These are phyloP conservation scores for Buceros bicornis DNA, from an alignment of 2,797 vertebrate genomes.

Conservation along the genomic window DNA sequence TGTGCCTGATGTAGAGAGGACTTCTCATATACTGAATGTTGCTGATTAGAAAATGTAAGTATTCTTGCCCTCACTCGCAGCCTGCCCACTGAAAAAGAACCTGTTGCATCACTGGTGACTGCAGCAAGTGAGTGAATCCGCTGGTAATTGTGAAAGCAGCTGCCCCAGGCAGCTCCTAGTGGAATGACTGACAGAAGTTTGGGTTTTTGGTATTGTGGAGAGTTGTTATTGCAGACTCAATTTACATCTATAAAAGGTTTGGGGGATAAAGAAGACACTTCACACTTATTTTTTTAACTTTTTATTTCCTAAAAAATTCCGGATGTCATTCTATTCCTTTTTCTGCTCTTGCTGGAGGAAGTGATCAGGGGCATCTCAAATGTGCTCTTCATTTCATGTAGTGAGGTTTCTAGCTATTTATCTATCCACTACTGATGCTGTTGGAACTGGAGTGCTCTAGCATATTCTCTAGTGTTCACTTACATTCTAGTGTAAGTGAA, in stretches of 20 bases:
- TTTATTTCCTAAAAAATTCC: background rate
- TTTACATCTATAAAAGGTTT: background rate
- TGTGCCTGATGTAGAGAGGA: background rate
- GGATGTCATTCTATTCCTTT: background rate
- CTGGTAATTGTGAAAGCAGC: conserved; percentile 38
- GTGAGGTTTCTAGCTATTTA: background rate
- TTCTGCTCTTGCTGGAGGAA: conserved; percentile 9
- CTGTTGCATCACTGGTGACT: background rate
- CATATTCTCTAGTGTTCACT: conserved; percentile 27
- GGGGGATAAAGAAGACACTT: background rate
- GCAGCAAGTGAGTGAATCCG: background rate
- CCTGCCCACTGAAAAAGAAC: background rate
- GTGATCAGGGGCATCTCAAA: conserved; percentile 1
- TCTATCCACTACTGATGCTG: background rate
- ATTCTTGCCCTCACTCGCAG: background rate
- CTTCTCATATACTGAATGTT: background rate
- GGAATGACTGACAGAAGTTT: conserved; percentile 30
- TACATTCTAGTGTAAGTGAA: background rate
- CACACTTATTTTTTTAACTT: background rate
- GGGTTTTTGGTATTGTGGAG: background rate
- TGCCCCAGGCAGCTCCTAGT: conserved; percentile 38
- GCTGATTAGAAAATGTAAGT: background rate
- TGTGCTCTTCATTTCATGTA: background rate
- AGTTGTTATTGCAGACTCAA: background rate
- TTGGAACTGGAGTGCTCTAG: conserved; percentile 42